Evolutionary conservation across 2,113 vertebrate species (phyloP).

Genomic region (Macroglossus sobrinus): DNA sequence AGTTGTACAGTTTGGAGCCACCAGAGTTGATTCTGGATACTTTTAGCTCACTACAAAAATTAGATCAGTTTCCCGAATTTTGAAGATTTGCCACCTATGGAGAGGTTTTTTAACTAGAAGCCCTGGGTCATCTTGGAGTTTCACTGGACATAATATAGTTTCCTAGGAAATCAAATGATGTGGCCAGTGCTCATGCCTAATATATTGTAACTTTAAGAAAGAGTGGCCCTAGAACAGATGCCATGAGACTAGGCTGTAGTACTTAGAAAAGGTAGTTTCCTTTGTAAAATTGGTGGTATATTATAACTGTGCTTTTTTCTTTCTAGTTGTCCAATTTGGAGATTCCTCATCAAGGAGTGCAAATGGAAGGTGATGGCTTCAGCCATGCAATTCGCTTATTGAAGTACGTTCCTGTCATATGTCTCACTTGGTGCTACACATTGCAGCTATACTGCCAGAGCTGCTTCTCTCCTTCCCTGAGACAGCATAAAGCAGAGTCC

Average conservation of each 20-base stretch:
- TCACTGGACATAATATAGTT: background rate
- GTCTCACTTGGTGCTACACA: background rate
- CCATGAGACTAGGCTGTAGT: background rate
- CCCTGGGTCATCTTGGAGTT: background rate
- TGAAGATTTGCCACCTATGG: background rate
- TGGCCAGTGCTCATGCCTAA: background rate
- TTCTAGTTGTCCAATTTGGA: slow-evolving; percentile 94
- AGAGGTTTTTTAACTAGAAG: background rate
- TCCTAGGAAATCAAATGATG: background rate
- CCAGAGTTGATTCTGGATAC: background rate
- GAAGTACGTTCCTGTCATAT: slow-evolving; percentile 84
- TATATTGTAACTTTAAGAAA: background rate
- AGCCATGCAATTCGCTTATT: slow-evolving; percentile 96
- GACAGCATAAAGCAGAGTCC: background rate
- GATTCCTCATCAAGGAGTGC: slow-evolving; percentile 97
- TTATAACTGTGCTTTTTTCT: slow-evolving; percentile 35
- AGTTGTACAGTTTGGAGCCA: background rate
- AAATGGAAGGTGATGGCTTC: slow-evolving; percentile 97
- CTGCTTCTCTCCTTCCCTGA: background rate
- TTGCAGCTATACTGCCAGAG: background rate
- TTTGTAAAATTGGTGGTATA: slow-evolving; percentile 46
- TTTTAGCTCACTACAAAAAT: background rate
- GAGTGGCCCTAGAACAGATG: background rate
- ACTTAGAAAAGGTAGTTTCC: background rate
- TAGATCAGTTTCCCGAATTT: background rate